Evolutionary conservation across 2,888 invertebrate genomes (phyloP).

Genomic region (Aleiodes testaceus): DNA sequence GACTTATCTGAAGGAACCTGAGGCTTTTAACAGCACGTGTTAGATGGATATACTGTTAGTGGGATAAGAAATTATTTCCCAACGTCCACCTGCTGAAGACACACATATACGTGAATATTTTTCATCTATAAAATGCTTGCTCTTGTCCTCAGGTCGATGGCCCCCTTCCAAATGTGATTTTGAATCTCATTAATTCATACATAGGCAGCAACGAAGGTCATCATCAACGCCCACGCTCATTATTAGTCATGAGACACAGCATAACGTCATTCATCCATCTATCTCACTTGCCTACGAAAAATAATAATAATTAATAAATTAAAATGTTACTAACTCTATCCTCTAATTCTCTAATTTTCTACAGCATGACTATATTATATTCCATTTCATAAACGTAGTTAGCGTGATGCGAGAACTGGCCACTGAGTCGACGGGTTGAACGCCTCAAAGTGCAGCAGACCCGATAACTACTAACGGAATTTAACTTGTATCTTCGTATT

Average conservation of each 20-base stretch:
- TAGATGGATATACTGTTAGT: not conserved
- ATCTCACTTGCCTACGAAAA: not conserved
- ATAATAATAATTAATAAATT: not conserved
- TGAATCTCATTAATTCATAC: conserved; percentile 16
- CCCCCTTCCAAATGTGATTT: not conserved
- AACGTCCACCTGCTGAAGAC: conserved; percentile 12
- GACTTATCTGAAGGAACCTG: too few relatives aligned
- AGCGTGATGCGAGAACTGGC: conserved; percentile 52
- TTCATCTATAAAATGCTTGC: conserved; percentile 16
- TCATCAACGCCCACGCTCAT: conserved; percentile 1
- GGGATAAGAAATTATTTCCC: not conserved
- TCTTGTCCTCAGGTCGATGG: conserved; percentile 1
- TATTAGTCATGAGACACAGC: not conserved
- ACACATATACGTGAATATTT: not conserved
- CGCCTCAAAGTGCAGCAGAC: conserved; percentile 68
- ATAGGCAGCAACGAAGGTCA: conserved; percentile 9
- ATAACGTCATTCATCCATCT: not conserved
- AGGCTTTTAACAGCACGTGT: too few relatives aligned
- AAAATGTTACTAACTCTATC: not conserved
- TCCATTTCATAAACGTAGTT: not conserved
- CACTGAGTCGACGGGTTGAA: conserved; percentile 66
- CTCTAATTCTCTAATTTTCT: not conserved
- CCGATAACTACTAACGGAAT: conserved; percentile 68
- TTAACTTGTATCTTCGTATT: conserved; percentile 40
- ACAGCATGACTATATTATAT: not conserved